These are phyloP conservation scores for Gorsachius goisagi DNA, from an alignment of 2,113 vertebrate species.

Conservation along the genomic window DNA sequence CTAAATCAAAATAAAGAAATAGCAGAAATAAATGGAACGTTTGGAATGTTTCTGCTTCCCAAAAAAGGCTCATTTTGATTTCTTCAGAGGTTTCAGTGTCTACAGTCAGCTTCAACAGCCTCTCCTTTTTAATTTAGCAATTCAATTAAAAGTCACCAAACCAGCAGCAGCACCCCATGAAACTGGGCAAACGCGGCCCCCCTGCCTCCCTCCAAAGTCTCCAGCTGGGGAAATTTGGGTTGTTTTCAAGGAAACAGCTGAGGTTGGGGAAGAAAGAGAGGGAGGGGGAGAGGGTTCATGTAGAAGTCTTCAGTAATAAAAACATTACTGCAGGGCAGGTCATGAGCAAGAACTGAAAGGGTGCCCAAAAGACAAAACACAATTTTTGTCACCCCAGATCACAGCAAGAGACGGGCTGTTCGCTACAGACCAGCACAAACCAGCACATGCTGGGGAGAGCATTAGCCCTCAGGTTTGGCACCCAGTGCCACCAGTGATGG, in stretches of 20 bases:
- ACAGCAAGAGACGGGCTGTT: background rate
- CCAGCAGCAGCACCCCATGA: background rate
- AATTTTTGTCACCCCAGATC: background rate
- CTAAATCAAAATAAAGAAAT: background rate
- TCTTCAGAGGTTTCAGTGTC: background rate
- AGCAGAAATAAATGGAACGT: background rate
- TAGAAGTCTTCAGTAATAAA: background rate
- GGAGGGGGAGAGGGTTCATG: background rate
- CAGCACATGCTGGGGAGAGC: accelerated
- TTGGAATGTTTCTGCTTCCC: slow-evolving; percentile 14
- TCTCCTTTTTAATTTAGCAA: background rate
- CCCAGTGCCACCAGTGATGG: accelerated
- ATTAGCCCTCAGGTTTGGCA: background rate
- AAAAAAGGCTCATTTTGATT: background rate
- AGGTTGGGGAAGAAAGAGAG: background rate
- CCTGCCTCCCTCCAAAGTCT: background rate
- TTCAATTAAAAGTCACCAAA: background rate
- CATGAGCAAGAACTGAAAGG: background rate
- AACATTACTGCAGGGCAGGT: background rate
- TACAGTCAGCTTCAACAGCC: background rate
- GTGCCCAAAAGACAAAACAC: background rate
- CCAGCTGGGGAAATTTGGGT: background rate
- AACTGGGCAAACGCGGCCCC: background rate
- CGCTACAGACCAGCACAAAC: background rate
- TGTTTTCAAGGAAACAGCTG: background rate